Base-by-base conservation (phyloP, 2,888 invertebrate genomes). In the Hemicrepidius hirtus region DNA sequence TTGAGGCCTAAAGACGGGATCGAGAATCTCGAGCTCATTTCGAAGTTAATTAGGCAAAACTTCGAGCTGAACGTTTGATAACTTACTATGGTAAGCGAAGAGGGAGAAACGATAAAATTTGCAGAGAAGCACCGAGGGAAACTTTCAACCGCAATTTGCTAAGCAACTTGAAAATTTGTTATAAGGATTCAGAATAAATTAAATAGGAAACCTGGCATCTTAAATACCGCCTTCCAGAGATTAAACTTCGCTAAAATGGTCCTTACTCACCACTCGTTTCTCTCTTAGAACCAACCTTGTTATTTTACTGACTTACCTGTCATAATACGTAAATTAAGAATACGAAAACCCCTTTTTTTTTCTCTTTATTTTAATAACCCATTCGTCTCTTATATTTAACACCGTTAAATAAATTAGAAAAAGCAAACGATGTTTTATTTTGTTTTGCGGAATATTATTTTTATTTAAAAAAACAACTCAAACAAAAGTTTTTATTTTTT, bases 31-130 rank as follows among this genome's bases (percentile, higher is more conserved):
- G 77, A 81, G 78, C 82, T 83, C 82, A 84, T 83, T 83, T 83
- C 82, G 81, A 81, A 84, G 83, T 84, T 84, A 84, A 84, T 84
- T 84, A 84, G 82, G 81, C 82, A 82, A 83, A 83, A 84, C 81
- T 84, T 83, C 75, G 81, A 67, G 74, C 71, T 75, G 74, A 82
- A 82, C 81, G 82, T 81, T 81, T 82, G 83, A 83, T 84, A 83
- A 82, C 81, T 84, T 81, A 77, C 76, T 75, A 79, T 79, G 79
- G 79, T 80, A 78, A 75, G 80, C 75, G 79, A 73, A 66, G 80
- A 77, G 80, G 80, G 80, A 79, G 78, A 77, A 78, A 78, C 82
- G 82, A 83, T 83, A 83, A 83, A 83, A 83, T 82, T 82, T 79
- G 80, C 80, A 76, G 75, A 75, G 73, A 73, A 71, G 76, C 79